Percentiles rank a stretch among this genome's conserved stretches.
phyloP scores from a whole-genome alignment of 1,140 invertebrate genomes.

The Acromyrmex heyeri region DNA sequence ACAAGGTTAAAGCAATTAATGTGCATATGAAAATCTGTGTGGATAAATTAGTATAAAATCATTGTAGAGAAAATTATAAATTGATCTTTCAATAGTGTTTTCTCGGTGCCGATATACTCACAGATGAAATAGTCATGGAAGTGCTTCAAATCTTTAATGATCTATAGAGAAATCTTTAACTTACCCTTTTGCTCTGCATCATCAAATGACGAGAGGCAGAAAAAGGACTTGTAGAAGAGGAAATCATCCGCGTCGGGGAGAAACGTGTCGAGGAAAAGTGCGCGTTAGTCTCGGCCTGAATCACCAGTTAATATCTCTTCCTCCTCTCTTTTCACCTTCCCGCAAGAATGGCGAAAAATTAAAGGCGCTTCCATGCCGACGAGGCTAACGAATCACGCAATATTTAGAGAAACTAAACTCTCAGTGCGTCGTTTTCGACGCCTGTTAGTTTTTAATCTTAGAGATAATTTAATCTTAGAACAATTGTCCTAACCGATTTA shows the following conservation, averaged over 20 bases:
- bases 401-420: slow-evolving; percentile 54
- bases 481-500: not conserved
- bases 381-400: slow-evolving; percentile 60
- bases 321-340: slow-evolving; percentile 71
- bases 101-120: not conserved
- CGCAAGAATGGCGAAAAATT: slow-evolving; percentile 71
- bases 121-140: not conserved
- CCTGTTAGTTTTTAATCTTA: slow-evolving; percentile 20
- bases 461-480: slow-evolving; percentile 12
- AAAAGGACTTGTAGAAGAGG: slow-evolving; percentile 48
- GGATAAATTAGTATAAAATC: not conserved
- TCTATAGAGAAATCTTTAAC: slow-evolving; percentile 18
- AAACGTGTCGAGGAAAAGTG: slow-evolving; percentile 86
- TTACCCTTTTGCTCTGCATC: slow-evolving; percentile 20
- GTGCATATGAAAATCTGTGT: not conserved
- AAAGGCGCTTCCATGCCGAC: slow-evolving; percentile 56
- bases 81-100: not conserved
- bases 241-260: slow-evolving; percentile 75
- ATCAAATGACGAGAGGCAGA: slow-evolving; percentile 30
- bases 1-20: too few relatives aligned
- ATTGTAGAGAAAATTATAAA: not conserved
- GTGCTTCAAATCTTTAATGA: not conserved
- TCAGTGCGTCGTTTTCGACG: slow-evolving; percentile 3
- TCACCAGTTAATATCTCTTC: slow-evolving; percentile 83
- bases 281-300: slow-evolving; percentile 87